Conservation (phyloP, 2,113 vertebrate species). For the Apaloderma vittatum region DNA sequence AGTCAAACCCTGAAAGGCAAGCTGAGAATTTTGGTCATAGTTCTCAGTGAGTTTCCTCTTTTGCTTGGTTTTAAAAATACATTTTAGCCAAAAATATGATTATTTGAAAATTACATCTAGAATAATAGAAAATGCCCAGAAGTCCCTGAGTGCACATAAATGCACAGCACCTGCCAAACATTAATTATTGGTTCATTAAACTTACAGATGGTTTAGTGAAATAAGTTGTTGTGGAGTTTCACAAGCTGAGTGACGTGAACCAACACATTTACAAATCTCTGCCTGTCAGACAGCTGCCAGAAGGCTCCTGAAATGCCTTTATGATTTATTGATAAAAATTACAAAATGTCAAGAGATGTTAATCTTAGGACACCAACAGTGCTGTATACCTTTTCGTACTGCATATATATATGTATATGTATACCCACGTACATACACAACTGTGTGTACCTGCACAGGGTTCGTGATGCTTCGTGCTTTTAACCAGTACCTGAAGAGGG, state of each 20-base stretch:
- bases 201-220: background rate
- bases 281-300: background rate
- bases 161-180: background rate
- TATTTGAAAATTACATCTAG: background rate
- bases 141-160: background rate
- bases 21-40: background rate
- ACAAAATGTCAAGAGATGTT: background rate
- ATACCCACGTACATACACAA: fast-evolving
- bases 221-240: background rate
- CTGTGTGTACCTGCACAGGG: too few species aligned
- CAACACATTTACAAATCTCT: background rate
- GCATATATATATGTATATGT: too few species aligned
- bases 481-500: background rate
- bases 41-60: background rate
- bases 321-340: background rate
- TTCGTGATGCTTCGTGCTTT: background rate
- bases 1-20: background rate
- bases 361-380: background rate
- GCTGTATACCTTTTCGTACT: background rate
- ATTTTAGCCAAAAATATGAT: background rate
- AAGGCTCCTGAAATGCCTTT: background rate
- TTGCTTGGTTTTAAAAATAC: background rate
- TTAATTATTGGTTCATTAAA: background rate
- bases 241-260: background rate
- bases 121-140: background rate